A percentile compares a stretch with the other conserved stretches of the same genome.
Conservation (phyloP, 2,113 vertebrate genomes). For the Indicator maculatus region DNA sequence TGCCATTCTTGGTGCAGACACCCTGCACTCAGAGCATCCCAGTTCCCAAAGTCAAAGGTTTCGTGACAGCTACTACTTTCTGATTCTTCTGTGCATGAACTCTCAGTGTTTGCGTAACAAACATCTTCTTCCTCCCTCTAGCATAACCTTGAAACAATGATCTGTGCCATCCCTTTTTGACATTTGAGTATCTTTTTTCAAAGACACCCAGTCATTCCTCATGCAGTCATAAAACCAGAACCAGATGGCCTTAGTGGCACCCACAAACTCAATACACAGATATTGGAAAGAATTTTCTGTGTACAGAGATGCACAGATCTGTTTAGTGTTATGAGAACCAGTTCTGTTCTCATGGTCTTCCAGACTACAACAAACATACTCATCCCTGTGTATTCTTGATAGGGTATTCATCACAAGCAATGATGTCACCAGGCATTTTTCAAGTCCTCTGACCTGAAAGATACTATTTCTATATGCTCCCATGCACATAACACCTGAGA, state of each 20-base stretch:
- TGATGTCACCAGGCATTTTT: neutral
- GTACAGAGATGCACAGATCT: neutral
- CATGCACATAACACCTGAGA: neutral
- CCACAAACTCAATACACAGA: neutral
- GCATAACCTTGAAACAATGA: neutral
- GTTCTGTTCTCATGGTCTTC: neutral
- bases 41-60: neutral
- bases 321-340: neutral
- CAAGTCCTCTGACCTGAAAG: neutral
- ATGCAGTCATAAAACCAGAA: neutral
- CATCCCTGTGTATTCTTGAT: neutral
- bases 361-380: neutral
- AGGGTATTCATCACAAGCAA: neutral
- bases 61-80: rapidly evolving
- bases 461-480: neutral
- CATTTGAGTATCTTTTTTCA: neutral
- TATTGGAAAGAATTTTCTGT: neutral
- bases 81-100: neutral
- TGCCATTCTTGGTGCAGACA: neutral
- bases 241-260: neutral
- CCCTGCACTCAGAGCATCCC: neutral
- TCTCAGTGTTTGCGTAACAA: rapidly evolving
- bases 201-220: neutral
- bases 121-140: neutral
- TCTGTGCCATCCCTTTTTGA: neutral